Percentiles rank a stretch among this genome's conserved stretches.
These are phyloP conservation scores for Macquaria australasica DNA, from an alignment of 2,113 vertebrate genomes.

Conservation along the genomic window DNA sequence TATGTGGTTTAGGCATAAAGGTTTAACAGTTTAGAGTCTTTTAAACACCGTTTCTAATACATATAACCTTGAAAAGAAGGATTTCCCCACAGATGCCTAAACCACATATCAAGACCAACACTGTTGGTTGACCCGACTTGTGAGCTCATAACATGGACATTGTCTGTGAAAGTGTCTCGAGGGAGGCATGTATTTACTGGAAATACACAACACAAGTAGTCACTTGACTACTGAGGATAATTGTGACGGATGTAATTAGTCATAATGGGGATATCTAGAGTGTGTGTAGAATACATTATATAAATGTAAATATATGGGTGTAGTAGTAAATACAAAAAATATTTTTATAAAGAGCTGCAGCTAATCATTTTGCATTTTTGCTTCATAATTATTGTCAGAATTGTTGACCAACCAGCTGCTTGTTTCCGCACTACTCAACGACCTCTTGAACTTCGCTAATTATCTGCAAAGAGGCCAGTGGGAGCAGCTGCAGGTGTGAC, in stretches of 20 bases:
- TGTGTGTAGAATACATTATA: too few relatives aligned
- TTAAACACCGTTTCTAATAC: too few relatives aligned
- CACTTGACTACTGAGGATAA: neutral
- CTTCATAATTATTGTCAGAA: neutral
- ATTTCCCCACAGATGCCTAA: too few relatives aligned
- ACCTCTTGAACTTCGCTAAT: neutral
- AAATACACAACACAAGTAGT: neutral
- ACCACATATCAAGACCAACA: too few relatives aligned
- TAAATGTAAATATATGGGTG: too few relatives aligned
- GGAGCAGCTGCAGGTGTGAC: constrained; percentile 23
- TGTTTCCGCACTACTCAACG: neutral
- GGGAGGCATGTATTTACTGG: neutral
- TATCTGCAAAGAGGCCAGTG: neutral
- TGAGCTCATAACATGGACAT: too few relatives aligned
- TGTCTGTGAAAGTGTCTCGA: neutral
- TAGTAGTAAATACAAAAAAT: too few relatives aligned
- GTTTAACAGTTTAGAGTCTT: too few relatives aligned
- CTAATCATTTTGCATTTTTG: neutral
- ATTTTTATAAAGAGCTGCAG: too few relatives aligned
- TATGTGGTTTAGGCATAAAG: too few relatives aligned
- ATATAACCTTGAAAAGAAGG: too few relatives aligned
- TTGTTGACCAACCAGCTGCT: neutral
- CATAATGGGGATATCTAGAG: neutral
- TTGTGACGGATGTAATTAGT: neutral
- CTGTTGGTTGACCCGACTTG: too few relatives aligned